Evolutionary conservation across 2,113 vertebrate species (phyloP), one percentile per base, ranked within the genome.

Genomic region (Phylloscopus trochilus): DNA sequence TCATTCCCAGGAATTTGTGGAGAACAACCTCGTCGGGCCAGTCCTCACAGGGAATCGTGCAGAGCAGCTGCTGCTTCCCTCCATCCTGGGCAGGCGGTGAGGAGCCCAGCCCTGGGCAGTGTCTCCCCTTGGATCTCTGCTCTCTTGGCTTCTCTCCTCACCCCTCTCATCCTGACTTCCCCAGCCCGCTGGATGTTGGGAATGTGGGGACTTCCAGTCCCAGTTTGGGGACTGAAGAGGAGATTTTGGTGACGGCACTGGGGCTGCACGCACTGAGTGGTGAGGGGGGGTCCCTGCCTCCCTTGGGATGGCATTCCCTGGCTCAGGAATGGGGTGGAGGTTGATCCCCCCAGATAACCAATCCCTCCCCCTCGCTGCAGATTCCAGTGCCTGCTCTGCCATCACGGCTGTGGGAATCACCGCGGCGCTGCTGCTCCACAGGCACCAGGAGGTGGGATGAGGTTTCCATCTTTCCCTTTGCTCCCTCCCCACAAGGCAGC

Each of bases 361-460:
- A 9, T 8, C 0, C 26, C 28, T 47, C 11, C 56, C 7, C 5
- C 10, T 13, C 21, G 7, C 43, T 56, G 9, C 96, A 99, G 99
- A 98, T 31, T 75, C 24, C 27, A 93, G 97, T 0, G 70, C 97
- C 44, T 98, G 98, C 94, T 98, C 98, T 0, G 98, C 99, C 2
- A 56, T 99, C 97, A 99, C 95, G 97, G 98, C 98, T 26, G 98
- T 98, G 15, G 97, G 97, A 33, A 96, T 99, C 44, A 95, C 98
- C 20, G 97, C 99, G 0, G 97, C 98, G 0, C 98, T 99, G 67
- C 92, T 99, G 83, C 96, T 99, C 39, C 97, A 98, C 96, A 98
- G 96, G 85, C 98, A 99, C 94, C 95, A 14, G 43, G 96, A 98
- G 98, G 99, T 99, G 97, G 63, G 89, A 35, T 2, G 1, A 3